Evolutionary conservation across 2,888 invertebrate species (phyloP), one percentile per base, ranked within the genome.

Genomic region (Ochlodes sylvanus): DNA sequence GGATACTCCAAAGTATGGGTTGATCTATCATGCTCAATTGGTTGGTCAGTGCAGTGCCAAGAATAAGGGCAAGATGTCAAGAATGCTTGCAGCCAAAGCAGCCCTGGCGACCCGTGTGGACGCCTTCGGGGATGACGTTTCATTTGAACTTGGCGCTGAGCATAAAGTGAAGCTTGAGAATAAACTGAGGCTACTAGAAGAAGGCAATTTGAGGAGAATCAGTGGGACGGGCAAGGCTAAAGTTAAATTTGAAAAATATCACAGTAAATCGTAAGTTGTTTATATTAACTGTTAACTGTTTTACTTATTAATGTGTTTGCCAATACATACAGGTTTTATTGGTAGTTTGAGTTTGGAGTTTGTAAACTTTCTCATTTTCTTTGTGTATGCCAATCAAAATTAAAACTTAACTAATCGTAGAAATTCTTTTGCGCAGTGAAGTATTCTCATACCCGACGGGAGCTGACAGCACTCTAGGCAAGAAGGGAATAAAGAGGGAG

Each of bases 1-100:
- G 82, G 98, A 99, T 82, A 99, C 99, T 0, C 99, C 99, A 0
- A 99, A 99, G 83, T 99, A 99, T 86, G 99, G 99, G 93, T 93
- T 99, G 52, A 98, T 99, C 73, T 99, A 99, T 85, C 99, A 99
- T 85, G 97, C 99, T 0, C 97, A 97, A 79, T 88, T 99, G 17
- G 97, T 99, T 7, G 98, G 98, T 0, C 98, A 98, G 83, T 95
- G 97, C 0, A 97, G 97, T 81, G 95, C 96, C 0, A 98, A 97
- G 86, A 96, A 98, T 76, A 99, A 99, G 87, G 99, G 99, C 69
- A 97, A 97, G 89, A 96, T 97, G 95, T 98, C 99, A 0, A 95
- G 99, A 77, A 99, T 99, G 96, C 92, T 99, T 76, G 99, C 99
- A 0, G 99, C 99, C 0, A 99, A 99, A 87, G 97, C 98, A 0